Conservation (phyloP, 1,140 invertebrate species). For the Cryptotermes secundus region DNA sequence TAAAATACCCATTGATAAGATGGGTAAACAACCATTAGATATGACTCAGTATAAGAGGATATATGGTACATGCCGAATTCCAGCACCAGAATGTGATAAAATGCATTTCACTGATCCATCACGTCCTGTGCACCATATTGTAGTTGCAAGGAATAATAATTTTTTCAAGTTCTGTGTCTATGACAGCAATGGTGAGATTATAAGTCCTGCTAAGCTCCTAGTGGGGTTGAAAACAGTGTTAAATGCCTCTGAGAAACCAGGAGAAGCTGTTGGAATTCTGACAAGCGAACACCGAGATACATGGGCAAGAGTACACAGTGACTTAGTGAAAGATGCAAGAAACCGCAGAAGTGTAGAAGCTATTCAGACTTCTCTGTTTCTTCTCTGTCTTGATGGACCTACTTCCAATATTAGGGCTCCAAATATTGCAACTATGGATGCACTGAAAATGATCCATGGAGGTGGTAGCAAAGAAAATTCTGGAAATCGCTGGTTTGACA, state of each 20-base stretch:
- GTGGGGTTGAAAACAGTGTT: constrained; percentile 57
- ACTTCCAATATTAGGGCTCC: constrained; percentile 48
- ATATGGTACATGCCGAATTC: constrained; percentile 82
- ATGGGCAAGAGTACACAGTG: constrained; percentile 74
- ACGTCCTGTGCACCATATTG: constrained; percentile 66
- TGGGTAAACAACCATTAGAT: constrained; percentile 77
- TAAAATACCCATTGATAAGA: constrained; percentile 72
- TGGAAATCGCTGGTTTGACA: constrained; percentile 86
- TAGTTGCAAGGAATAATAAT: constrained; percentile 80
- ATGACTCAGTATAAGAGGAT: constrained; percentile 89
- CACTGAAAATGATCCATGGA: constrained; percentile 70
- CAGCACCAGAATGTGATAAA: constrained; percentile 62
- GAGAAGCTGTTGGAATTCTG: constrained; percentile 70
- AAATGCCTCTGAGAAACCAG: constrained; percentile 46
- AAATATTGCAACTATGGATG: constrained; percentile 55
- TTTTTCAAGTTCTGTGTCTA: constrained; percentile 74
- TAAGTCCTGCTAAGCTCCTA: constrained; percentile 63
- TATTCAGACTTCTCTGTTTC: constrained; percentile 76
- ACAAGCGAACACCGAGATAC: constrained; percentile 78
- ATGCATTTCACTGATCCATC: constrained; percentile 55
- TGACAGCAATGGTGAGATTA: constrained; percentile 56
- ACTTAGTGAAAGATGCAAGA: constrained; percentile 59
- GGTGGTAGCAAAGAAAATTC: constrained; percentile 64
- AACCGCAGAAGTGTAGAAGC: constrained; percentile 56
- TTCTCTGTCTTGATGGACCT: constrained; percentile 76